Percentiles rank a stretch among this genome's conserved stretches.
phyloP scores from a whole-genome alignment of 2,888 invertebrate genomes.

The Acholoe squamosa region DNA sequence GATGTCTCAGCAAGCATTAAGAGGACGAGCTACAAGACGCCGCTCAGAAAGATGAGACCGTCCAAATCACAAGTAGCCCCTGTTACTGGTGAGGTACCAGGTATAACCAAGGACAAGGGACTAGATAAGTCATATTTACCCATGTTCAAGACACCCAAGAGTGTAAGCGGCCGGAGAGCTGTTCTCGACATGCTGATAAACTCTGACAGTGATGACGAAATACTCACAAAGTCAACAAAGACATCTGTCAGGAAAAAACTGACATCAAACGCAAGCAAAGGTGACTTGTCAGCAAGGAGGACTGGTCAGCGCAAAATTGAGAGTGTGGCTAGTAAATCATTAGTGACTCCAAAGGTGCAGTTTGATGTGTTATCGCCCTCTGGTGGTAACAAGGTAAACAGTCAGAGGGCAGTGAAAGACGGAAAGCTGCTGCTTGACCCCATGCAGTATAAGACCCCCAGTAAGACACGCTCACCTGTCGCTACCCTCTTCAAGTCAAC shows the following conservation, averaged over 20 bases:
- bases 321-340: neutral
- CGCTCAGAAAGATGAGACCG: neutral
- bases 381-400: neutral
- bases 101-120: neutral
- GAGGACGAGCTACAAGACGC: neutral
- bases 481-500: conserved; percentile 12
- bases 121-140: neutral
- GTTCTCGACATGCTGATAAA: conserved; percentile 16
- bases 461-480: neutral
- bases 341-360: neutral
- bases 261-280: neutral
- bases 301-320: neutral
- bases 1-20: neutral
- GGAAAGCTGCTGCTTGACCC: neutral
- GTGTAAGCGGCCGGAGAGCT: conserved; percentile 12
- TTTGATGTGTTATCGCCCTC: conserved; percentile 17
- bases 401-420: neutral
- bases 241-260: neutral
- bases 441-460: neutral
- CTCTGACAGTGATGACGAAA: conserved; percentile 51
- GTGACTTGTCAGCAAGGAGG: neutral
- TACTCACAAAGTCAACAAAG: neutral
- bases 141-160: conserved; percentile 48
- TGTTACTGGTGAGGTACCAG: neutral
- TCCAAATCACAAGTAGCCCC: neutral